Evolutionary conservation across 2,113 vertebrate species (phyloP).

Genomic region (Spilogale gracilis): DNA sequence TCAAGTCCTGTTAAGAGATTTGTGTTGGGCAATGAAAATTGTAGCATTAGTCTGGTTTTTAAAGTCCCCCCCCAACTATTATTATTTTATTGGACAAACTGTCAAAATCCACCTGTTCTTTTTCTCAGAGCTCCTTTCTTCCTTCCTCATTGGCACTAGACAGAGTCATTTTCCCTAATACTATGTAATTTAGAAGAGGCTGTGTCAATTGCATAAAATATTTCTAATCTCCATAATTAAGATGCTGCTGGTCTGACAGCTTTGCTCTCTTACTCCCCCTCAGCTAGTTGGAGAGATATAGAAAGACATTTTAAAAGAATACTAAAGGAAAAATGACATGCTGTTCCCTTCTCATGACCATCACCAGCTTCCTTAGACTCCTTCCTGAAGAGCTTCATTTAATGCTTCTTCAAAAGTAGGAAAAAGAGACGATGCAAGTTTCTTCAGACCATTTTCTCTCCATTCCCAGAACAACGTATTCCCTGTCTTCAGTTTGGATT

Average conservation of each 20-base stretch:
- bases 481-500: neutral
- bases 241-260: constrained; percentile 80
- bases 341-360: constrained; percentile 1
- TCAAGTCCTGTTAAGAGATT: constrained; percentile 59
- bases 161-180: constrained; percentile 72
- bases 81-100: constrained; percentile 75
- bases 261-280: constrained; percentile 75
- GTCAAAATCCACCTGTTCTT: constrained; percentile 76
- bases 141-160: constrained; percentile 66
- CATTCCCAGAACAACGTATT: neutral
- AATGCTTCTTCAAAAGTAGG: constrained; percentile 48
- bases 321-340: constrained; percentile 70
- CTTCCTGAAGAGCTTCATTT: constrained; percentile 26
- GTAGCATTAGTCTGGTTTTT: constrained; percentile 57
- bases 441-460: neutral
- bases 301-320: constrained; percentile 67
- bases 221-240: constrained; percentile 85
- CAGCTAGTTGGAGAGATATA: constrained; percentile 74
- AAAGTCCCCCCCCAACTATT: constrained; percentile 40
- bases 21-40: constrained; percentile 56
- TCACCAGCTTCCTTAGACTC: constrained; percentile 10
- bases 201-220: constrained; percentile 82
- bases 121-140: constrained; percentile 54
- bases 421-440: neutral
- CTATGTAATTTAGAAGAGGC: constrained; percentile 78